Percentiles rank a stretch among this genome's conserved stretches.
Evolutionary conservation across 2,888 invertebrate genomes (phyloP).

Genomic region (Lutraria lutraria): DNA sequence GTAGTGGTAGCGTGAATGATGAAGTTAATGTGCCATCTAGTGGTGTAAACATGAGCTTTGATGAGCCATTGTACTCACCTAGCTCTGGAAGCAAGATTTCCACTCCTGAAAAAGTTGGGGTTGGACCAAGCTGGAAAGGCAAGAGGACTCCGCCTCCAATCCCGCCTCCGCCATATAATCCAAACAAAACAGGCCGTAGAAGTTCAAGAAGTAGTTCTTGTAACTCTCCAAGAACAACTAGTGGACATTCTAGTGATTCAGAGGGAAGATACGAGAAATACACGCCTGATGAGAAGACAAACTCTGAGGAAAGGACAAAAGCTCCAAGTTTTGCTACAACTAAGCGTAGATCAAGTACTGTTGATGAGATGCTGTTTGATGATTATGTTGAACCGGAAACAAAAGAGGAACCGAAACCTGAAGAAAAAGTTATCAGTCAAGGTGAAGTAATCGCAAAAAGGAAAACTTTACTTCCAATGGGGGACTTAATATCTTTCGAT

Average conservation of each 20-base stretch:
- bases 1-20: slow-evolving; percentile 65
- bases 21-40: slow-evolving; percentile 53
- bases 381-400: slow-evolving; percentile 79
- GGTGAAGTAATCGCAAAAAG: slow-evolving; percentile 51
- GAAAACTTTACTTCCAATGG: slow-evolving; percentile 77
- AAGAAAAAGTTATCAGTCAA: slow-evolving; percentile 17
- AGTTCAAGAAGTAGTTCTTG: slow-evolving; percentile 51
- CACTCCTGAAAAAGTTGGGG: slow-evolving; percentile 51
- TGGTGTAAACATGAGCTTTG: slow-evolving; percentile 81
- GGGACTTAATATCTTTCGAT: slow-evolving; percentile 83
- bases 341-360: slow-evolving; percentile 82
- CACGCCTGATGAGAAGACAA: slow-evolving; percentile 38
- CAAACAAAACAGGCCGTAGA: slow-evolving; percentile 59
- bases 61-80: slow-evolving; percentile 79
- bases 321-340: slow-evolving; percentile 77
- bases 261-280: slow-evolving; percentile 57
- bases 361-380: slow-evolving; percentile 84
- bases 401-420: slow-evolving; percentile 24
- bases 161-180: slow-evolving; percentile 66
- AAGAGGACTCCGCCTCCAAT: slow-evolving; percentile 63
- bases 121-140: slow-evolving; percentile 62
- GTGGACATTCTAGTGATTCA: slow-evolving; percentile 70
- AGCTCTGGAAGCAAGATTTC: slow-evolving; percentile 52
- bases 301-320: slow-evolving; percentile 52
- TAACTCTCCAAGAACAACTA: slow-evolving; percentile 63